phyloP scores from a whole-genome alignment of 2,113 vertebrate species.

The Pseudorasbora parva region DNA sequence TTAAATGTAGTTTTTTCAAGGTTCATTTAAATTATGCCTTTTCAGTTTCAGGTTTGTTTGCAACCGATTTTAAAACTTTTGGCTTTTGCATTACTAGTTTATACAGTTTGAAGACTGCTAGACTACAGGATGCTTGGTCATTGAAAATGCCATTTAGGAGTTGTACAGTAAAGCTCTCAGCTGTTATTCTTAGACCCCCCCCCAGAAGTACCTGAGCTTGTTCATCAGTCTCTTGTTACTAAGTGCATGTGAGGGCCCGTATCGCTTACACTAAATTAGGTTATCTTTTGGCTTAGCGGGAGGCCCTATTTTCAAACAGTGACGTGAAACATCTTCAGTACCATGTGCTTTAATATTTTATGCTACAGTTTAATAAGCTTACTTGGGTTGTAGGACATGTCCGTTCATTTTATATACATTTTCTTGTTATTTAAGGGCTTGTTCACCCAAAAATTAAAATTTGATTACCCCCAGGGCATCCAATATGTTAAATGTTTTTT shows the following conservation, averaged over 20 bases:
- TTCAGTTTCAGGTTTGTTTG: background rate
- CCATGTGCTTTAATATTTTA: background rate
- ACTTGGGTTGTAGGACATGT: background rate
- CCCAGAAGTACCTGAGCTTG: background rate
- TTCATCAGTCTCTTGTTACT: conserved; percentile 31
- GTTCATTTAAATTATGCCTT: background rate
- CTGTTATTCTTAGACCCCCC: conserved; percentile 12
- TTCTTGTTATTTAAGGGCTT: no score
- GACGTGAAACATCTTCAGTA: conserved; percentile 8
- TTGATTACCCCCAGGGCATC: no score
- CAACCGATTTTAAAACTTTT: background rate
- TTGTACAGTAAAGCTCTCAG: conserved; percentile 7
- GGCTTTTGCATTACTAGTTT: background rate
- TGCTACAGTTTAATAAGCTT: background rate
- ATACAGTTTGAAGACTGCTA: background rate
- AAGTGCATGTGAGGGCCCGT: background rate
- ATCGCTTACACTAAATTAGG: conserved; percentile 42
- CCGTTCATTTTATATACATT: background rate
- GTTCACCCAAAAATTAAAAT: no score
- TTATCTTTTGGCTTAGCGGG: background rate
- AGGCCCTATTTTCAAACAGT: conserved; percentile 14
- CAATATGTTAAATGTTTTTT: no score
- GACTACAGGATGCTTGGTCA: background rate
- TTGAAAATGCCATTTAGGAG: background rate
- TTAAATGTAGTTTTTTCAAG: background rate